Base-by-base conservation (phyloP, 2,113 vertebrate species). In the Oryzias celebensis region DNA sequence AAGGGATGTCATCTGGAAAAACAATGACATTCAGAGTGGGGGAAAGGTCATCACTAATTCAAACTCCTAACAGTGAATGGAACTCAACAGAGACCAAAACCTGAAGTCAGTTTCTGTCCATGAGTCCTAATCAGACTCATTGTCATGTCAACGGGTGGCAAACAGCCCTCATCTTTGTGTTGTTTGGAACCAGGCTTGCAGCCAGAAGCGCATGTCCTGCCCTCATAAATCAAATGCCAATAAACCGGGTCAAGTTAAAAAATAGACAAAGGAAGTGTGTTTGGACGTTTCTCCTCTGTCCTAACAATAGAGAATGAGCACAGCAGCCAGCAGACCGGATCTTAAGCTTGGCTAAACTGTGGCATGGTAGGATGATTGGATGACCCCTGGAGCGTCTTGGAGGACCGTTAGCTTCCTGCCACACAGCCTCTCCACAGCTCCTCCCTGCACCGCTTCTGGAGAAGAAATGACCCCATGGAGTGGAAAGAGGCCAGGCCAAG, bases 231-330 rank as follows among this genome's bases (percentile, higher is more conserved):
- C 76, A 82, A 45, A 72, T 20, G 52, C 75, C 31, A 80, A 75
- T 85, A 77, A 87, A 78, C 64, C 73, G 64, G 68, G 68, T 62
- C 58, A 28, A 45, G 70, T 80, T 13, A 77, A 80, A 88, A 90
- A 89, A 90, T 83, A 91, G 87, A 85, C 82, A 68, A 46, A 84
- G 84, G 90, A 90, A 90, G 85, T 63, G 44, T 67, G 81, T 8
- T 26, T 68, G 49, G 36, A 36, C 63, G 22, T 81, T 79, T 80
- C 69, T 75, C 58, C 64, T 66, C 62, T 12, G 2, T 56, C 65
- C 43, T 58, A 88, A 92, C 91, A 92, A 91, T 92, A 69, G 86
- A 68, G 65, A 52, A 58, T 52, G 54, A 71, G 62, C 14, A 41
- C 58, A 48, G 17, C 22, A 13, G 62, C 68, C 70, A 54, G 54